These are phyloP conservation scores for Campopleginae sp. DNA, from an alignment of 2,888 invertebrate species.

Conservation along the genomic window DNA sequence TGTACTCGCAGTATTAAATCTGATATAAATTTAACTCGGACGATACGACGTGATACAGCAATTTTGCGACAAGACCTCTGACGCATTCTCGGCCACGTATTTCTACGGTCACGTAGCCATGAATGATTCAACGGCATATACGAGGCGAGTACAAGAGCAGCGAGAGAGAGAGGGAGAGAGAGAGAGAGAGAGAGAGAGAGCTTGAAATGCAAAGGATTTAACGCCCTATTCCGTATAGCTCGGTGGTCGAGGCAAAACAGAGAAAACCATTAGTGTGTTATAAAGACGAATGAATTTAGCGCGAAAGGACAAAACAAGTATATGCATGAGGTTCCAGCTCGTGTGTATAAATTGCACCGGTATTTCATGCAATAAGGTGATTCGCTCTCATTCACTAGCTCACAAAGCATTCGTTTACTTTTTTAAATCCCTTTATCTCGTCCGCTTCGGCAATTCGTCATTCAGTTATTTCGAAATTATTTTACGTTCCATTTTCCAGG, in stretches of 20 bases:
- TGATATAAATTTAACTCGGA: conserved; percentile 72
- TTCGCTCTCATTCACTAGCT: not conserved
- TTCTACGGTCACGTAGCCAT: conserved; percentile 70
- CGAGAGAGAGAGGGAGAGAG: conserved; percentile 10
- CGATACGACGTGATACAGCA: conserved; percentile 56
- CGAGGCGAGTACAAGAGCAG: conserved; percentile 15
- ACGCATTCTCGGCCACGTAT: conserved; percentile 70
- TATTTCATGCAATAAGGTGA: conserved; percentile 14
- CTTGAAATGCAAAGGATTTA: conserved; percentile 25
- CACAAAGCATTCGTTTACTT: conserved; percentile 1
- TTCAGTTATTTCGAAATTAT: not conserved
- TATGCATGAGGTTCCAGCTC: conserved; percentile 4
- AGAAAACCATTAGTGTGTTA: conserved; percentile 73
- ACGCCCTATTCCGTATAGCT: conserved; percentile 11
- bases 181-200: no score
- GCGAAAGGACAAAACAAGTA: conserved; percentile 52
- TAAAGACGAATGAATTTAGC: conserved; percentile 73
- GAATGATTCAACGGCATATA: conserved; percentile 73
- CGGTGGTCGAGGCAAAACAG: conserved; percentile 65
- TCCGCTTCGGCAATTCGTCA: not conserved
- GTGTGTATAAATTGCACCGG: conserved; percentile 1
- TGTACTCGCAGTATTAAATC: conserved; percentile 60
- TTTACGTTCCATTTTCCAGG: not conserved
- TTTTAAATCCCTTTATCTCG: not conserved
- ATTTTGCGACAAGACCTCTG: conserved; percentile 59